Percentiles rank a stretch among this genome's conserved stretches.
Evolutionary conservation across 2,113 vertebrate genomes (phyloP).

Genomic region (Neotoma lepida): DNA sequence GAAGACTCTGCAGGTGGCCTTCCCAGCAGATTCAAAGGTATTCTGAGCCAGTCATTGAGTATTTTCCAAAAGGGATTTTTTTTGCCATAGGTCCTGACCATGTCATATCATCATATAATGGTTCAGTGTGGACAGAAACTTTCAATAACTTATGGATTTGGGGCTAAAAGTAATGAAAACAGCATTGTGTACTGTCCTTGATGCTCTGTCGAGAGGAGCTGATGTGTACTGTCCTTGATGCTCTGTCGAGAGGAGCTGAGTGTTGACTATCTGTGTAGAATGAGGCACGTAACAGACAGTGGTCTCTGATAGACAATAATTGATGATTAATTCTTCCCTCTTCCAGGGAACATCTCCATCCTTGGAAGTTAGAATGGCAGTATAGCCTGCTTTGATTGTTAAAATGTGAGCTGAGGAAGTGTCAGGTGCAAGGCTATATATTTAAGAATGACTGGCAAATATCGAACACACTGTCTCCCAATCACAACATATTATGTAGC

Average conservation of each 20-base stretch:
- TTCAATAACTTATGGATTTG: not conserved
- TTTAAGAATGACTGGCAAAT: not conserved
- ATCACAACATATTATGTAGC: not conserved
- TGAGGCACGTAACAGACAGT: not conserved
- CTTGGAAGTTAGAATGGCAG: not conserved
- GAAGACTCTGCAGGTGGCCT: no score
- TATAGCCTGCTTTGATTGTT: not conserved
- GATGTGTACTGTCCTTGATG: not conserved
- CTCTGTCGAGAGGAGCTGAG: not conserved
- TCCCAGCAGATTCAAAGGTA: no score
- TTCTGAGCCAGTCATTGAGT: no score
- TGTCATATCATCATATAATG: not conserved
- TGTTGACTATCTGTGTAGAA: not conserved
- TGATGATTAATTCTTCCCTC: not conserved
- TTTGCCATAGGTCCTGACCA: not conserved
- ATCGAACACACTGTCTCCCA: no score
- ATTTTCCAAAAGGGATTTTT: rapidly evolving
- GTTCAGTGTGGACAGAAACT: not conserved
- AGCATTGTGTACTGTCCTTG: not conserved
- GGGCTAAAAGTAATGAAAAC: not conserved
- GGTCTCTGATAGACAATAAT: not conserved
- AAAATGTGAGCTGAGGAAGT: not conserved
- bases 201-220: no score
- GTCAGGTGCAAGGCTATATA: not conserved
- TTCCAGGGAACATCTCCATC: not conserved